These are phyloP conservation scores for Clepsis dumicolana DNA, from an alignment of 2,888 invertebrate species.

Conservation along the genomic window DNA sequence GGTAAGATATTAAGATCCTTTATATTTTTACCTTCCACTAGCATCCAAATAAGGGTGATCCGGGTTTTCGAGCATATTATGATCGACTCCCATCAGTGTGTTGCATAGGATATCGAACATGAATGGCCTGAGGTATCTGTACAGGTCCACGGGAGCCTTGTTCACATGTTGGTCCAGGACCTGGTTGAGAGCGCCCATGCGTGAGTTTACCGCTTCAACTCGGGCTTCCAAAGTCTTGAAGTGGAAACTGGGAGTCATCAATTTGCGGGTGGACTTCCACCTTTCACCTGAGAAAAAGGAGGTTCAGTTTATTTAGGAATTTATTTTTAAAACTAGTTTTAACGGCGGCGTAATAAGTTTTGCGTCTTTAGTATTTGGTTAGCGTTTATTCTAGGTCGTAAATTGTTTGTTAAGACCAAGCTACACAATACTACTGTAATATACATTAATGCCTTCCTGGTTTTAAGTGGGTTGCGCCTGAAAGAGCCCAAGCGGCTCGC, in stretches of 20 bases:
- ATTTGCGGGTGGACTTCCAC: slow-evolving; percentile 55
- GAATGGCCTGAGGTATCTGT: slow-evolving; percentile 54
- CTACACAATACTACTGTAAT: slow-evolving; percentile 2
- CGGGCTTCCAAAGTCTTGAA: slow-evolving; percentile 54
- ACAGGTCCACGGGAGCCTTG: slow-evolving; percentile 50
- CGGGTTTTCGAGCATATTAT: slow-evolving; percentile 49
- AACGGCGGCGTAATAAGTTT: neutral
- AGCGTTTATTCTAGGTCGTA: neutral
- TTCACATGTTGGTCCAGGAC: slow-evolving; percentile 48
- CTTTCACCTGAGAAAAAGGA: slow-evolving; percentile 51
- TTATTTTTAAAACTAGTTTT: slow-evolving; percentile 16
- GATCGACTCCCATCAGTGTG: slow-evolving; percentile 55
- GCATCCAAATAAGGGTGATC: slow-evolving; percentile 55
- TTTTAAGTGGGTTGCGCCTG: slow-evolving; percentile 25
- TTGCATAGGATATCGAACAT: slow-evolving; percentile 57
- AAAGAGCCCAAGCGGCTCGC: slow-evolving; percentile 24
- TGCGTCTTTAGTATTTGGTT: slow-evolving; percentile 8
- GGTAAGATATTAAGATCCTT: neutral
- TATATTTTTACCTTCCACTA: slow-evolving; percentile 50
- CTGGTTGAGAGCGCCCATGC: slow-evolving; percentile 50
- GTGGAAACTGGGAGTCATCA: slow-evolving; percentile 56
- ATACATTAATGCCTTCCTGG: slow-evolving; percentile 17
- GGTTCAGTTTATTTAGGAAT: too few relatives aligned
- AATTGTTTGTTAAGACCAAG: slow-evolving; percentile 12
- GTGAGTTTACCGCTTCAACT: slow-evolving; percentile 50